Base-by-base conservation (phyloP, 1,140 invertebrate species). In the Cephus cinctus region DNA sequence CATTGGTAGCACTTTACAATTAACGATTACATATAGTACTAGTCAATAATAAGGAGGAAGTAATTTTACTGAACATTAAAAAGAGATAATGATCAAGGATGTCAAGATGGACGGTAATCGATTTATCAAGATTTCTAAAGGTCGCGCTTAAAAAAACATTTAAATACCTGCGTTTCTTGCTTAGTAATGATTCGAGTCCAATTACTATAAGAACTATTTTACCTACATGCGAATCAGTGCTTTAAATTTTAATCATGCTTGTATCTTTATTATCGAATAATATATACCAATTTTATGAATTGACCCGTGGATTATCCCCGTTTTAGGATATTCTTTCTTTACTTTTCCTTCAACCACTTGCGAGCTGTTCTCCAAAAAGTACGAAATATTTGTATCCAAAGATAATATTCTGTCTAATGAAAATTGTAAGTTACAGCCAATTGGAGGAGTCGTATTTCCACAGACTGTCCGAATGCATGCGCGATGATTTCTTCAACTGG, bases 171-270 rank as follows among this genome's bases (percentile, higher is more conserved):
- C 19, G 4, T 4, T 36, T 36, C 14, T 12, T 15, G 34, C 34
- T 36, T 36, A 18, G 34, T 36, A 11, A 36, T 8, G 34, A 15
- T 36, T 15, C 8, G 15, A 36, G 11, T 36, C 11, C 34, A 36
- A 36, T 36, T 36, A 36, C 19, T 9, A 6, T 41, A 41, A 12
- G 5, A 23, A 41, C 12, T 11, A 41, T 41, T 23, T 21, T 41
- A 41, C 20, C 16, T 41, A 12, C 22, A 23, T 20, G 18, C 12
- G 14, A 41, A 23, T 11, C 22, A 21, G 21, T 20, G 39, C 22
- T 41, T 41, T 41, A 41, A 19, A 41, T 41, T 41, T 41, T 23
- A 22, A 41, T 41, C 21, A 41, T 20, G 39, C 39, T 41, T 41
- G 20, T 41, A 20, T 41, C 20, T 18, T 19, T 20, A 41, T 41